Percentiles rank a stretch among this genome's conserved stretches.
These are phyloP conservation scores for Piprites chloris DNA, from an alignment of 2,113 vertebrate genomes.

Conservation along the genomic window DNA sequence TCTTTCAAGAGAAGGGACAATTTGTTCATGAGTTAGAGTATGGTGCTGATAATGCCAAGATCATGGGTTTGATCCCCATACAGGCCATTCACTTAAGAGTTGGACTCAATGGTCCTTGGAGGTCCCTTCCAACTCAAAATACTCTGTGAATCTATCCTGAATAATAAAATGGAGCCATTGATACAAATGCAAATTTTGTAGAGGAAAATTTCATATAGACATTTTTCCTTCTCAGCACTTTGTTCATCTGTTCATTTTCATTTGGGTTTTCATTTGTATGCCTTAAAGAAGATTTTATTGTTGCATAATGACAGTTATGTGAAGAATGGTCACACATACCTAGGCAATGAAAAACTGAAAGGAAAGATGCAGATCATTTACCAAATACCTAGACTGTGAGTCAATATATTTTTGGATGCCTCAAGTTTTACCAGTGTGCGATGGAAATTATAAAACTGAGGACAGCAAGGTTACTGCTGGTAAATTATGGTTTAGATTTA, in stretches of 20 bases:
- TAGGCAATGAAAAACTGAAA: slow-evolving; percentile 65
- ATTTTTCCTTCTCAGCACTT: neutral
- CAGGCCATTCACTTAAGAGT: neutral
- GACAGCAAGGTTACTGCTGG: slow-evolving; percentile 39
- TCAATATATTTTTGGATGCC: slow-evolving; percentile 55
- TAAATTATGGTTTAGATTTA: slow-evolving; percentile 69
- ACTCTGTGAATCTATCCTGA: neutral
- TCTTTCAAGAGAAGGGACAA: neutral
- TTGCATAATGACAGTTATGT: slow-evolving; percentile 58
- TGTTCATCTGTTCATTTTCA: neutral
- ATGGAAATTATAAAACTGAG: slow-evolving; percentile 66
- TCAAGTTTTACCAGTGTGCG: slow-evolving; percentile 50
- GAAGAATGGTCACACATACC: slow-evolving; percentile 63
- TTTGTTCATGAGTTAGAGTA: neutral
- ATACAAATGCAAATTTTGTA: neutral
- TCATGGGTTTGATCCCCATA: neutral
- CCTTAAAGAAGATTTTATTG: slow-evolving; percentile 46
- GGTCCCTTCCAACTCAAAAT: neutral
- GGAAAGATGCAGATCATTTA: slow-evolving; percentile 66
- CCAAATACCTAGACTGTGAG: slow-evolving; percentile 76
- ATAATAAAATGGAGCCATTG: neutral
- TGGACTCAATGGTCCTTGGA: neutral
- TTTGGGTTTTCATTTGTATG: neutral
- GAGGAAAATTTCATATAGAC: neutral
- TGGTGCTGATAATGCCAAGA: neutral